Evolutionary conservation across 2,797 vertebrate species (phyloP).

Genomic region (Peromyscus eremicus): DNA sequence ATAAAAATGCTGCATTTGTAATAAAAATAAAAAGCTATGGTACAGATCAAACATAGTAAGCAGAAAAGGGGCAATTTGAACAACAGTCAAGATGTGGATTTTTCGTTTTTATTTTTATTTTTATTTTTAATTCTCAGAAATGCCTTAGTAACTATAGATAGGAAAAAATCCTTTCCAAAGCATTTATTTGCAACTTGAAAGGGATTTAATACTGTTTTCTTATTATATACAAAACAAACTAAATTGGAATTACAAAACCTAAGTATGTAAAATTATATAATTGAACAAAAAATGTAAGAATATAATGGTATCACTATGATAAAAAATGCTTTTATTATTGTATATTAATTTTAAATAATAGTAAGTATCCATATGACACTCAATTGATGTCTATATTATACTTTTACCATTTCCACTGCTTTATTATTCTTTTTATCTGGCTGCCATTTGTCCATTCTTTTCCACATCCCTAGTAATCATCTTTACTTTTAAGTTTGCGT

Average conservation of each 20-base stretch:
- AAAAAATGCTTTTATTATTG: not conserved
- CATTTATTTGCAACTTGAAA: not conserved
- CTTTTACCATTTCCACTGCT: not conserved
- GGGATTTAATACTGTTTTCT: not conserved
- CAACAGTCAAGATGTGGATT: not conserved
- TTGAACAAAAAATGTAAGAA: not conserved
- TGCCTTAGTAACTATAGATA: not conserved
- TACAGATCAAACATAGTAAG: not conserved
- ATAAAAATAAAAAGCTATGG: not conserved
- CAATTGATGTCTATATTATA: not conserved
- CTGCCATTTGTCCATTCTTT: no score
- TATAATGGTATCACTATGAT: not conserved
- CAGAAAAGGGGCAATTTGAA: not conserved
- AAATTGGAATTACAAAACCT: not conserved
- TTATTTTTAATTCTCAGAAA: not conserved
- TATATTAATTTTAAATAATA: not conserved
- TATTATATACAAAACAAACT: not conserved
- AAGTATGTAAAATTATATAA: not conserved
- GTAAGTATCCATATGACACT: not conserved
- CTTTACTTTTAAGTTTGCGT: not conserved
- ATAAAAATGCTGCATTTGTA: not conserved
- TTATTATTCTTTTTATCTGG: not conserved
- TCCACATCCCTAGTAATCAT: not conserved
- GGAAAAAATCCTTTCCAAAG: not conserved
- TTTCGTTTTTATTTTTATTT: not conserved